A percentile compares a stretch with the other conserved stretches of the same genome.
Evolutionary conservation across 1,140 invertebrate genomes (phyloP).

Genomic region (Drosophila ogumai): DNA sequence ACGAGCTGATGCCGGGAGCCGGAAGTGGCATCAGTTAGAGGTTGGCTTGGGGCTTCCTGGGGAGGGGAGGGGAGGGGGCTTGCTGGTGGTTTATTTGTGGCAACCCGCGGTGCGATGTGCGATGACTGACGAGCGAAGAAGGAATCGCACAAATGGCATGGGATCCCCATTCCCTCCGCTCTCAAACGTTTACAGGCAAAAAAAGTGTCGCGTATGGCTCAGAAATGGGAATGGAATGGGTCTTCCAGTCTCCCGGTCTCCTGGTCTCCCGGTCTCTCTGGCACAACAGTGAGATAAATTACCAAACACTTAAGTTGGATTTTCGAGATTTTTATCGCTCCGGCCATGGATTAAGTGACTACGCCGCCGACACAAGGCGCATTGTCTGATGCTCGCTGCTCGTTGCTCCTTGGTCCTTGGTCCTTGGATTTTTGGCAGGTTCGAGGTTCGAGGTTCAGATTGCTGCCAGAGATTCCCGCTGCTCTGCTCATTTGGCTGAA

Average conservation of each 20-base stretch:
- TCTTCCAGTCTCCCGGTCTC: neutral
- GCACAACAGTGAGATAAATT: conserved; percentile 78
- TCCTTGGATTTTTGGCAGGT: neutral
- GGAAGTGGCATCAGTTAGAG: conserved; percentile 17
- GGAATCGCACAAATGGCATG: conserved; percentile 24
- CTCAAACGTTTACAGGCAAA: conserved; percentile 44
- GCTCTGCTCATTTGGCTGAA: conserved; percentile 63
- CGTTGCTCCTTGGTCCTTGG: conserved; percentile 8
- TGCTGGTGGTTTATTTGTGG: conserved; percentile 61
- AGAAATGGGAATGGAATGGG: neutral
- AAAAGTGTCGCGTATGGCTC: conserved; percentile 69
- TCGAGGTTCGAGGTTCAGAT: conserved; percentile 31
- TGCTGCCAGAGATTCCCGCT: conserved; percentile 29
- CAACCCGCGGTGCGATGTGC: conserved; percentile 59
- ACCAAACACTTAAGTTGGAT: conserved; percentile 85
- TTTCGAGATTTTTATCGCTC: conserved; percentile 84
- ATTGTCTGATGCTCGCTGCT: conserved; percentile 26
- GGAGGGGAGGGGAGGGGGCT: neutral
- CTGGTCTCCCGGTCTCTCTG: neutral
- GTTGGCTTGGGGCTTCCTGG: neutral
- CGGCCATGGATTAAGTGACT: conserved; percentile 82
- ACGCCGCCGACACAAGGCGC: conserved; percentile 36
- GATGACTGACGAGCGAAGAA: conserved; percentile 65
- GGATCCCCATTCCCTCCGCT: conserved; percentile 2
- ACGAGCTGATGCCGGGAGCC: conserved; percentile 70